Conservation (phyloP, 1,140 invertebrate genomes). For the Leptestheria dahalacensis region DNA sequence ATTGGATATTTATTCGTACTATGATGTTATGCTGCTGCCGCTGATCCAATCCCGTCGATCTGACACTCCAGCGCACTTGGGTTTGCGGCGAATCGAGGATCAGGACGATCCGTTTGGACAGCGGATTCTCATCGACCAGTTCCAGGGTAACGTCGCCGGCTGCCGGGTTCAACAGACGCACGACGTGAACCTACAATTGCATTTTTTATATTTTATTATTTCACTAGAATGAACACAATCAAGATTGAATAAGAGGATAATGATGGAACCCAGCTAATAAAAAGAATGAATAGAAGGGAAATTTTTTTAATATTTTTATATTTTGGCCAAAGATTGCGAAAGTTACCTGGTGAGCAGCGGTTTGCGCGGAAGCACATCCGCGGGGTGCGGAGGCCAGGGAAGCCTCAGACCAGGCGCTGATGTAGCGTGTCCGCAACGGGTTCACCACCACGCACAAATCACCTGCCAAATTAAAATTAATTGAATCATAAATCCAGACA, state of each 20-base stretch:
- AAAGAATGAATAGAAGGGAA: background rate
- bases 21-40: background rate
- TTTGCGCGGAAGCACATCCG: background rate
- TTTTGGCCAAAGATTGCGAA: too few species aligned
- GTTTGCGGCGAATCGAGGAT: background rate
- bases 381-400: background rate
- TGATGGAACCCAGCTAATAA: background rate
- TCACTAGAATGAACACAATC: too few species aligned
- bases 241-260: too few species aligned
- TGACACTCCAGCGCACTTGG: background rate
- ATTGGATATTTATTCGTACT: background rate
- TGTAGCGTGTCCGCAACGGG: background rate
- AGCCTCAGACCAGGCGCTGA: constrained; percentile 6
- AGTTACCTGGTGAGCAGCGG: background rate
- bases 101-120: background rate
- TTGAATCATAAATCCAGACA: background rate
- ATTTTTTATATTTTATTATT: too few species aligned
- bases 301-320: background rate
- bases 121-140: background rate
- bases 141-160: background rate
- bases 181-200: background rate
- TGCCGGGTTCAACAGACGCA: background rate
- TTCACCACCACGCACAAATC: constrained; percentile 2
- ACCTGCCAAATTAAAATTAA: constrained; percentile 2
- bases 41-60: background rate